These are phyloP conservation scores for Tribolium madens DNA, from an alignment of 1,140 invertebrate genomes.

Conservation along the genomic window DNA sequence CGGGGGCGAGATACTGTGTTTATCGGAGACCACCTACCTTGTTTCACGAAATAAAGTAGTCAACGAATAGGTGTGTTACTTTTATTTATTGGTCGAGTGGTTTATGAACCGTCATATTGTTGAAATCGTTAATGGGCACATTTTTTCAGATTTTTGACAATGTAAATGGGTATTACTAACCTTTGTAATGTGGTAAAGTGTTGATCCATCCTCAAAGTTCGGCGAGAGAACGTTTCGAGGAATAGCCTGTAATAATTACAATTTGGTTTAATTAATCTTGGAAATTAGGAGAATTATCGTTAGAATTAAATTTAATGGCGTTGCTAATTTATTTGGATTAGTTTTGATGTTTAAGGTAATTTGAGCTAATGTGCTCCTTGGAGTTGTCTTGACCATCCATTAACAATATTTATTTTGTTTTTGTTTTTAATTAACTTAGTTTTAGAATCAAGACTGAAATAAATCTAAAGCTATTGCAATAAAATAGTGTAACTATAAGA, in stretches of 20 bases:
- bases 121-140: neutral
- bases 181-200: neutral
- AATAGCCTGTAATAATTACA: neutral
- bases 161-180: neutral
- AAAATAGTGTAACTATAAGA: too few relatives aligned
- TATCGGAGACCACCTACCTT: conserved; percentile 56
- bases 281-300: neutral
- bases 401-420: neutral
- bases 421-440: neutral
- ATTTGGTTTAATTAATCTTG: neutral
- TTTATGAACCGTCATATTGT: neutral
- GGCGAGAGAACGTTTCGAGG: neutral
- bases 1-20: conserved; percentile 55
- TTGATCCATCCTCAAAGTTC: neutral
- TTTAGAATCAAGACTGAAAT: too few relatives aligned
- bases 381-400: neutral
- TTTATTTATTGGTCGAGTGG: conserved; percentile 6
- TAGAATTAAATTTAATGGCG: neutral
- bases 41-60: conserved; percentile 49
- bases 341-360: neutral
- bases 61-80: conserved; percentile 27
- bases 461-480: neutral
- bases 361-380: neutral
- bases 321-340: neutral
- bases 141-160: neutral